Conservation (phyloP, 1,140 invertebrate genomes). For the Parasteatoda tepidariorum region DNA sequence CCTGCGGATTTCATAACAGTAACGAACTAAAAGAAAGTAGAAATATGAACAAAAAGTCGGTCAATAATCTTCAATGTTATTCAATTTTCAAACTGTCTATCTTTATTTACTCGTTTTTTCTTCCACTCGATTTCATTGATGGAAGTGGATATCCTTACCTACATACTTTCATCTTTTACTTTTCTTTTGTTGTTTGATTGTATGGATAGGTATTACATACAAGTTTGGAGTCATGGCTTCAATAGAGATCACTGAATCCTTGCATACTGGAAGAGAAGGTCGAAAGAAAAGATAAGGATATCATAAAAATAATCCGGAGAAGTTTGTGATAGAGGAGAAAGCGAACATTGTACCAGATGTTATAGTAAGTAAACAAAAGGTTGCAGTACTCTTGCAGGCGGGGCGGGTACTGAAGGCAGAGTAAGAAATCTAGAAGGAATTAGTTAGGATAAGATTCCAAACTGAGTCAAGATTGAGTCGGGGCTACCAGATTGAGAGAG, state of each 20-base stretch:
- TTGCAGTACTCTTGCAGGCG: not conserved
- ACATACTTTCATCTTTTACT: not conserved
- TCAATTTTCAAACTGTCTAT: too few relatives aligned
- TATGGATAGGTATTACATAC: slow-evolving; percentile 32
- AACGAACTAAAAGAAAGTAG: too few relatives aligned
- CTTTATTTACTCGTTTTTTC: too few relatives aligned
- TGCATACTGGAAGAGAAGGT: slow-evolving; percentile 6
- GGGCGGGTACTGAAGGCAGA: not conserved
- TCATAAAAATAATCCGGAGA: slow-evolving; percentile 54
- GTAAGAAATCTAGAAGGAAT: slow-evolving; percentile 40
- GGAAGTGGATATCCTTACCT: not conserved
- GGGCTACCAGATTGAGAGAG: slow-evolving; percentile 52
- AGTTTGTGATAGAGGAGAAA: not conserved
- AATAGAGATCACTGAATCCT: slow-evolving; percentile 25
- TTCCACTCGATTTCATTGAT: not conserved
- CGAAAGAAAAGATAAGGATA: slow-evolving; percentile 35
- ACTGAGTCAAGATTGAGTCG: slow-evolving; percentile 52
- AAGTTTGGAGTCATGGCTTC: not conserved
- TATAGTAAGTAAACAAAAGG: slow-evolving; percentile 46
- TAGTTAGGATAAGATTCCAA: slow-evolving; percentile 54
- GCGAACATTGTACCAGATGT: slow-evolving; percentile 11
- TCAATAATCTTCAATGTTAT: too few relatives aligned
- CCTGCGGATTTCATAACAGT: too few relatives aligned
- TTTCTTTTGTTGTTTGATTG: slow-evolving; percentile 28
- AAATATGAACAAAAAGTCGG: too few relatives aligned